Conservation (phyloP, 2,888 invertebrate species). For the Diarsia brunnea region DNA sequence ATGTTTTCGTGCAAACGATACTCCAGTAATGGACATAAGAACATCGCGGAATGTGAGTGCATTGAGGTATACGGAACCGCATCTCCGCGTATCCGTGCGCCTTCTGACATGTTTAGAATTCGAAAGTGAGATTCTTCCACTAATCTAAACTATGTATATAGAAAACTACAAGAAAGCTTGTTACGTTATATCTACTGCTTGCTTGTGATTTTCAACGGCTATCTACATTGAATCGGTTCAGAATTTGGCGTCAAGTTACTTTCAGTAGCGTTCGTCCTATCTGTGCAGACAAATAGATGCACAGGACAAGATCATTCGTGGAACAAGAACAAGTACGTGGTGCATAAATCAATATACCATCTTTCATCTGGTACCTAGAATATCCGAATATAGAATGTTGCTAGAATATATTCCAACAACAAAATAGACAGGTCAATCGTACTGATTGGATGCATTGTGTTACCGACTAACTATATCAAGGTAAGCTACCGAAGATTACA, state of each 20-base stretch:
- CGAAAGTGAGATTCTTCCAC: background rate
- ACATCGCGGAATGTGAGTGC: background rate
- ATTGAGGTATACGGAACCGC: background rate
- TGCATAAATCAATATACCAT: background rate
- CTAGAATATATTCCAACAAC: too few relatives aligned
- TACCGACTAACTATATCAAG: constrained; percentile 2
- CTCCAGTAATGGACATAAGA: background rate
- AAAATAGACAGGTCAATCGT: background rate
- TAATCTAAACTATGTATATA: background rate
- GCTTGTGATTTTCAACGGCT: background rate
- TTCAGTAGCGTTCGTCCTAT: background rate
- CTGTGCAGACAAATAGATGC: background rate
- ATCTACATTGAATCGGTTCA: background rate
- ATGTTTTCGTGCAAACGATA: background rate
- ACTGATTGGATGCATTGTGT: background rate
- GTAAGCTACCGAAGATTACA: background rate
- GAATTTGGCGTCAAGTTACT: background rate
- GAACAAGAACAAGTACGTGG: background rate
- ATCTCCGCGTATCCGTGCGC: background rate
- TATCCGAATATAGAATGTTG: too few relatives aligned
- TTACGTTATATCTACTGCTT: background rate
- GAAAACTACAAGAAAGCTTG: too few relatives aligned
- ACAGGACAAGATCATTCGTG: background rate
- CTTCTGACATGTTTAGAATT: constrained; percentile 8
- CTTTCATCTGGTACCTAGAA: background rate